Evolutionary conservation across 1,140 invertebrate genomes (phyloP).

Genomic region (Apis florea): DNA sequence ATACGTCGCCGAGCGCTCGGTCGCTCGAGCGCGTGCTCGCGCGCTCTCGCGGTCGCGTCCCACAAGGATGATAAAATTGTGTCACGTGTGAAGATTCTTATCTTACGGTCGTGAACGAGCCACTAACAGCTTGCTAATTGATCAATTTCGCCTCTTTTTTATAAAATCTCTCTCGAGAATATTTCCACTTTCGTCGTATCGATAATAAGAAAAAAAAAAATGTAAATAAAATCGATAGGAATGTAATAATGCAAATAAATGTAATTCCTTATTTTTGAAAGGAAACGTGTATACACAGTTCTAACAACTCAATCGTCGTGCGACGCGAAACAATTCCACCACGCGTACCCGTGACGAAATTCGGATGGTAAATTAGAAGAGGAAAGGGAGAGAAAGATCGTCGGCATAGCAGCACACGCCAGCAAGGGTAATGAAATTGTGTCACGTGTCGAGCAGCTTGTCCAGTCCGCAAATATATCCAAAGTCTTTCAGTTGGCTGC

Average conservation of each 20-base stretch:
- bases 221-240: too few relatives aligned
- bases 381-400: background rate
- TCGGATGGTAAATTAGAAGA: background rate
- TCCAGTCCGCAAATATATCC: slow-evolving; percentile 65
- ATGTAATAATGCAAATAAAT: too few relatives aligned
- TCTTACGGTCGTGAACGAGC: background rate
- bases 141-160: background rate
- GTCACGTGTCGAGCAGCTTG: slow-evolving; percentile 45
- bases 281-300: background rate
- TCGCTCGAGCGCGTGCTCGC: background rate
- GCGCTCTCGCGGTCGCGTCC: slow-evolving; percentile 9
- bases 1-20: slow-evolving; percentile 9
- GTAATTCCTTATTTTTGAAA: too few relatives aligned
- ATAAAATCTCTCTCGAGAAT: too few relatives aligned
- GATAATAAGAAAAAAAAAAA: background rate
- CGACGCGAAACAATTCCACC: background rate
- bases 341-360: background rate
- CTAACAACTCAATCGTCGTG: background rate
- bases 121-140: slow-evolving; percentile 32
- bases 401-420: background rate
- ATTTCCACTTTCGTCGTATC: background rate
- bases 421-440: slow-evolving; percentile 41
- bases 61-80: slow-evolving; percentile 58
- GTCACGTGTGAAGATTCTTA: slow-evolving; percentile 55
- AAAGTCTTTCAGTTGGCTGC: slow-evolving; percentile 64